Evolutionary conservation across 2,888 invertebrate species (phyloP), one percentile per base, ranked within the genome.

Genomic region (Zygogramma bicolorata): DNA sequence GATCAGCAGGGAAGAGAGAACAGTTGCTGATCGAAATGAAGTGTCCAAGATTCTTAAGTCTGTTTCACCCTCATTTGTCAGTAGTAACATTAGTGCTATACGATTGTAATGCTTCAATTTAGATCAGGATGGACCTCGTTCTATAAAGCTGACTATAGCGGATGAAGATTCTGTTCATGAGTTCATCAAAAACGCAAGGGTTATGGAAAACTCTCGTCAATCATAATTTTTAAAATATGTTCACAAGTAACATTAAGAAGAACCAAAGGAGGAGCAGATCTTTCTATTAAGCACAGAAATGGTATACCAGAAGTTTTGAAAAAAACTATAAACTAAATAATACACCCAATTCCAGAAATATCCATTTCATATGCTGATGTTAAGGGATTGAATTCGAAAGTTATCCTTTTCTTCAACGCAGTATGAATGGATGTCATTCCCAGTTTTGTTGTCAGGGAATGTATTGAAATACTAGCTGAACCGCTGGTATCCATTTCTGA

Each of bases 111-210:
- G 40, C 10, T 40, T 40, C 40, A 40, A 40, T 40, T 13, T 13
- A 6, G 58, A 58, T 27, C 58, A 58, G 58, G 58, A 58, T 6
- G 13, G 40, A 40, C 40, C 40, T n/a, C 40, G 40, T n/a, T 13
- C 40, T 10, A 40, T 40, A 40, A 25, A 58, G 58, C 27, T 58
- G 58, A 25, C 58, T 58, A 27, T 58, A 27, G 58, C 27, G 27
- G 58, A 58, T 22, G 58, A 58, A 22, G 58, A 58, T 25, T 58
- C 27, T 58, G 58, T 58, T 15, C 58, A 58, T 58, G 27, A 58
- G 58, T 25, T 58, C 25, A 58, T 58, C 10, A n/a, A 58, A 58
- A 58, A 58, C 10, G 13, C 27, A 25, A 58, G 27, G 29, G 58
- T 25, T 25, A 8, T 29, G 13, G 13, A 58, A 58, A 25, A 58